Evolutionary conservation across 2,113 vertebrate genomes (phyloP).

Genomic region (Megaleporinus macrocephalus): DNA sequence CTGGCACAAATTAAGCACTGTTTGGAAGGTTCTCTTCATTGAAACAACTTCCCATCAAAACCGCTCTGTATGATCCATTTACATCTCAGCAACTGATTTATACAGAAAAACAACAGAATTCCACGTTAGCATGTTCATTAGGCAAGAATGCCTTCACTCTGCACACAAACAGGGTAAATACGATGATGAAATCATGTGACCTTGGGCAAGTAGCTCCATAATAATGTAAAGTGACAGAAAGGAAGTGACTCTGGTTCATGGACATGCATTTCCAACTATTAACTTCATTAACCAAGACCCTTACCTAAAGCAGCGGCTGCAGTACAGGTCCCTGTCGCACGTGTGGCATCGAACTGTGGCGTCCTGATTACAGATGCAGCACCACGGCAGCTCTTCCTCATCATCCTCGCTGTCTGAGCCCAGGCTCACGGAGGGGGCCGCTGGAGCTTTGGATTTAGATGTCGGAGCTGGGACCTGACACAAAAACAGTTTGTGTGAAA

Average conservation of each 20-base stretch:
- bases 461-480: conserved; percentile 47
- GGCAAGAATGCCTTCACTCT: no score
- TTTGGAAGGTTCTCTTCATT: no score
- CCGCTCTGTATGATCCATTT: no score
- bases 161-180: no score
- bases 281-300: neutral
- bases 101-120: no score
- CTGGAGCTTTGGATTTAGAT: conserved; percentile 55
- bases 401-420: conserved; percentile 79
- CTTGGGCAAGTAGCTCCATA: no score
- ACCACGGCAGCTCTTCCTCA: conserved; percentile 94
- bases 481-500: neutral
- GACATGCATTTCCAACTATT: neutral
- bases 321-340: conserved; percentile 92
- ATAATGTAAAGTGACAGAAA: neutral
- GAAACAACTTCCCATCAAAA: no score
- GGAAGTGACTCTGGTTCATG: neutral
- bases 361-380: conserved; percentile 94
- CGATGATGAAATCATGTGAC: no score
- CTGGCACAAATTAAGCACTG: no score
- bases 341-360: conserved; percentile 88
- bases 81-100: no score
- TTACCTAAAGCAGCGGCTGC: conserved; percentile 91
- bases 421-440: conserved; percentile 49
- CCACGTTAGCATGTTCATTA: no score